Conservation (phyloP, 2,113 vertebrate genomes). For the Acanthochromis polyacanthus region DNA sequence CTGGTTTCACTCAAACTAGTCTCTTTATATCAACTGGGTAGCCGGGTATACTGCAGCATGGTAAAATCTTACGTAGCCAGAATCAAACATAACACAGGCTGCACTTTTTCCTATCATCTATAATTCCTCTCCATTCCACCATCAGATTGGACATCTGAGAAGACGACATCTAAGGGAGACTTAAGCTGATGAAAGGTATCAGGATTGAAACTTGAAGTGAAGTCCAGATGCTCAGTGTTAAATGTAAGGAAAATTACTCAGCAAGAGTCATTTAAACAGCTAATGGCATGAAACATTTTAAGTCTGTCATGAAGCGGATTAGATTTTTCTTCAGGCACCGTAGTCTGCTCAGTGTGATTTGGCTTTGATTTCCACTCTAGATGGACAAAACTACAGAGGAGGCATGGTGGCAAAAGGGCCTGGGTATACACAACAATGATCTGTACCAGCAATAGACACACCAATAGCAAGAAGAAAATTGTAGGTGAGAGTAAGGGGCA, state of each 20-base stretch:
- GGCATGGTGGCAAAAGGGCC: constrained; percentile 2
- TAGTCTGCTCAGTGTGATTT: neutral
- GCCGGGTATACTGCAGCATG: neutral
- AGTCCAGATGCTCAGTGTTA: constrained; percentile 35
- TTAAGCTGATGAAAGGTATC: constrained; percentile 57
- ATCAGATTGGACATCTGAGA: constrained; percentile 58
- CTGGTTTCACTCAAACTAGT: constrained; percentile 8
- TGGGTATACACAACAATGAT: no score
- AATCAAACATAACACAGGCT: constrained; percentile 7
- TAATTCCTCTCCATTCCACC: constrained; percentile 38
- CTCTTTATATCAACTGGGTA: constrained; percentile 3
- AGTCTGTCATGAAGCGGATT: constrained; percentile 29
- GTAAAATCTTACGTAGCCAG: neutral
- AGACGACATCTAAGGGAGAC: constrained; percentile 48
- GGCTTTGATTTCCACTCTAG: constrained; percentile 17
- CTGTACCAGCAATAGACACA: no score
- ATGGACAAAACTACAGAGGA: constrained; percentile 11
- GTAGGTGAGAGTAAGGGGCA: no score
- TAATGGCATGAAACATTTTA: constrained; percentile 48
- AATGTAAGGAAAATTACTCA: constrained; percentile 34
- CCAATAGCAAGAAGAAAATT: no score
- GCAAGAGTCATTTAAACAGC: constrained; percentile 18
- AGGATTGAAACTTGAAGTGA: constrained; percentile 23
- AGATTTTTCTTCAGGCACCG: constrained; percentile 5
- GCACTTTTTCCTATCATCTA: constrained; percentile 46